These are phyloP conservation scores for Euura lappo DNA, from an alignment of 1,140 invertebrate species.

Conservation along the genomic window DNA sequence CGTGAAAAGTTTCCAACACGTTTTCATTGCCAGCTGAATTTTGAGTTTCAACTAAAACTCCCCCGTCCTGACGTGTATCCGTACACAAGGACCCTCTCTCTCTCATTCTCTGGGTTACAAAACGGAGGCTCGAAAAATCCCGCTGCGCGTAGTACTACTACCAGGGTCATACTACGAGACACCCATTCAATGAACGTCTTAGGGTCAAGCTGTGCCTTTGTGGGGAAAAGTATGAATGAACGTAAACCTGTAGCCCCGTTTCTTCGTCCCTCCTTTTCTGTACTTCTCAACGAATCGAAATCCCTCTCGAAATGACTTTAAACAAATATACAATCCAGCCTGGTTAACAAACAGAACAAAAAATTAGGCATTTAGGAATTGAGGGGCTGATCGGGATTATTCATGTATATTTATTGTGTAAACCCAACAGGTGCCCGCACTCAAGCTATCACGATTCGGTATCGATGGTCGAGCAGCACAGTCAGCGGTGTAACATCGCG, in stretches of 20 bases:
- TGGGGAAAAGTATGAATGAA: neutral
- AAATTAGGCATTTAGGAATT: too few species aligned
- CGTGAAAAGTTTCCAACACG: too few species aligned
- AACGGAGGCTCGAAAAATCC: neutral
- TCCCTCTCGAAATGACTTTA: too few species aligned
- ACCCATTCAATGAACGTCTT: neutral
- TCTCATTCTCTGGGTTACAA: too few species aligned
- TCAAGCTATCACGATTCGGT: neutral
- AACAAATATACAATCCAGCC: too few species aligned
- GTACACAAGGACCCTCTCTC: too few species aligned
- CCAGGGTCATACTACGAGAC: neutral
- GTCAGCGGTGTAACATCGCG: slow-evolving; percentile 43
- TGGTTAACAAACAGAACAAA: too few species aligned
- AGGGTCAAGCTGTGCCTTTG: slow-evolving; percentile 6
- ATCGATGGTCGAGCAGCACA: neutral
- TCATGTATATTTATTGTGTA: slow-evolving; percentile 2
- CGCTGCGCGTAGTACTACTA: slow-evolving; percentile 3
- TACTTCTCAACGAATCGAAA: too few species aligned
- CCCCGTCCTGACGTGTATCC: too few species aligned
- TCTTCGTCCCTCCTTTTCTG: neutral
- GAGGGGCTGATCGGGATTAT: neutral
- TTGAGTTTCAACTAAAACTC: too few species aligned
- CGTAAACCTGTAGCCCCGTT: neutral
- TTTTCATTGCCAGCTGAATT: too few species aligned
- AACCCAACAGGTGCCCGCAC: neutral